Evolutionary conservation across 2,888 invertebrate genomes (phyloP), one percentile per base, ranked within the genome.

Genomic region (Leptinotarsa peninsularis): DNA sequence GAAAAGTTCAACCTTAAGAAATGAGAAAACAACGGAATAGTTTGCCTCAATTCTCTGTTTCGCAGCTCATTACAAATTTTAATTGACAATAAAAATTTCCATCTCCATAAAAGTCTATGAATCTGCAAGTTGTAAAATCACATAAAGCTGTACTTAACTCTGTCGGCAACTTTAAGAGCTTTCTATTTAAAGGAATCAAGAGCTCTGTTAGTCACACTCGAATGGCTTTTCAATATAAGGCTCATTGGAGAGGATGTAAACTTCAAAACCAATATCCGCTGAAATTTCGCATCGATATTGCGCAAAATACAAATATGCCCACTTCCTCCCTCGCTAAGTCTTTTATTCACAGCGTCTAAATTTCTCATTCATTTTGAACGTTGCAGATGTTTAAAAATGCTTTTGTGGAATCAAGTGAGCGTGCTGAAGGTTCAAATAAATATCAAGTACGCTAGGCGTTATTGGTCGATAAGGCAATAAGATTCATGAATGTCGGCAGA

Each of bases 191-290:
- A 83, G 81, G 81, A 84, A 84, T 84, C 83, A 83, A 84, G 82
- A 81, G 82, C 80, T 78, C 73, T 75, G 79, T 84, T 82, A 83
- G 77, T 84, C 73, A 82, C 85, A 83, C 82, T 79, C 79, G 83
- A 84, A 77, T 83, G 82, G 80, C 76, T 85, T 83, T 81, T 77
- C 85, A 83, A 86, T 85, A 85, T 81, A 84, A 82, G 83, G 80
- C 83, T 86, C 85, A 86, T 86, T 87, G 86, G 83, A 84, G 81
- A 83, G 86, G 84, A 86, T 85, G 84, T 84, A 86, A 85, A 85
- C 85, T 84, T 85, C 84, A 79, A 81, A 82, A 82, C 82, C 84
- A 81, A 84, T 85, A 85, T 84, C 83, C 83, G 83, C 78, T 76
- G 77, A 76, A 78, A 81, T 80, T 82, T 82, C 81, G 76, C 79